These are phyloP conservation scores for Anadara kagoshimensis DNA, from an alignment of 1,140 invertebrate genomes.

Conservation along the genomic window DNA sequence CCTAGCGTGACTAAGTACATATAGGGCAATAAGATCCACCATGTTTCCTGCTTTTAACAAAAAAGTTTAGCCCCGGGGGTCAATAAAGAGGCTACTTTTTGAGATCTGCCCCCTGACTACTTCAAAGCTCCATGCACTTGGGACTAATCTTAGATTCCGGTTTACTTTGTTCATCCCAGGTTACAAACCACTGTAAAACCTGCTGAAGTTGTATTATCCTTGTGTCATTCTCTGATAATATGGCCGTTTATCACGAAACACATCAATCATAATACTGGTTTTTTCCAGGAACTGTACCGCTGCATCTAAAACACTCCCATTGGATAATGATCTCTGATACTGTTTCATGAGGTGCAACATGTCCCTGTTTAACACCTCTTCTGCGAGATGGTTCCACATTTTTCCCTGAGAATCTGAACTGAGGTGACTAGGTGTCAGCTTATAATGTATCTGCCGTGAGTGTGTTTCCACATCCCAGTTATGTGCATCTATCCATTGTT, in stretches of 20 bases:
- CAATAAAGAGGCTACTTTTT: no score
- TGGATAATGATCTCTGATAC: conserved; percentile 6
- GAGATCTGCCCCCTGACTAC: no score
- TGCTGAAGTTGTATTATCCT: not conserved
- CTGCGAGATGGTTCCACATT: conserved; percentile 31
- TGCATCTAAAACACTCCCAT: conserved; percentile 14
- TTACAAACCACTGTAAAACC: not conserved
- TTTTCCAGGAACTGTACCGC: conserved; percentile 10
- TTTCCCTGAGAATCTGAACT: conserved; percentile 14
- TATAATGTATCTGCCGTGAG: conserved; percentile 11
- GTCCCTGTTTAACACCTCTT: conserved; percentile 19
- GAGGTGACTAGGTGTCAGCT: conserved; percentile 6
- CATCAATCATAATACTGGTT: conserved; percentile 3
- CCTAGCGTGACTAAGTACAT: no score
- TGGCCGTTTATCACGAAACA: conserved; percentile 25
- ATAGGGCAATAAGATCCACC: no score
- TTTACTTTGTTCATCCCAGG: not conserved
- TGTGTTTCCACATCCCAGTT: conserved; percentile 17
- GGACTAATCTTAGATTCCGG: no score
- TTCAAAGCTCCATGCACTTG: no score
- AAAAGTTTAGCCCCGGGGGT: no score
- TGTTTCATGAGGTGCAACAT: conserved; percentile 18
- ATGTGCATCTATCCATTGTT: conserved; percentile 20
- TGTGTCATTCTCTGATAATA: not conserved
- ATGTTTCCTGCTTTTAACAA: no score